Evolutionary conservation across 2,113 vertebrate species (phyloP), one percentile per base, ranked within the genome.

Genomic region (Gopherus evgoodei): DNA sequence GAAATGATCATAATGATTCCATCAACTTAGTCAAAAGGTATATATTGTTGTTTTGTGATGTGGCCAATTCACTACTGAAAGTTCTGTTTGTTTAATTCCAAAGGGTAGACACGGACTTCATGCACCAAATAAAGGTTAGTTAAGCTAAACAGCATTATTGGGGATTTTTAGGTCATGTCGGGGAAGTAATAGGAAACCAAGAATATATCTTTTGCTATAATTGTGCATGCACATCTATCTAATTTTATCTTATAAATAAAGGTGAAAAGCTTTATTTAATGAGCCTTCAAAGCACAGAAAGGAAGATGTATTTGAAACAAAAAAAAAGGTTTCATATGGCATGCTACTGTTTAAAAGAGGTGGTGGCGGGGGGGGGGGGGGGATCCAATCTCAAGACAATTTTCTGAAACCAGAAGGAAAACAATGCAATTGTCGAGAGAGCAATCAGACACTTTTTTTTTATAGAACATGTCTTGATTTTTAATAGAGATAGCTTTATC

Each of bases 311-410:
- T 94, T 97, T 97, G 69, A 97, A 96, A 97, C 44, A 94, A 93
- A 90, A 96, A 97, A 91, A 82, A 93, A 79, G 88, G 75, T 84
- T 97, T 96, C 90, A 56, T 95, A 82, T 86, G 96, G 85, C 87
- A 91, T 81, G 56, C 50, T 93, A 84, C 92, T 97, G 59, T 93
- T 96, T 57, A 92, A 80, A 27, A 11, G 50, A 91, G 47, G 86
- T 52, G 35, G 3, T 56, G 52, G 88, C 2, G 93, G 27, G 65
- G 19, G 85, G 80, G 88, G 93, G 27, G 65, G 19, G 85, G 80
- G 88, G 97, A 97, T 97, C 89, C 94, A 98, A 97, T 98, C 96
- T 96, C 94, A 95, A 95, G 57, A 93, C 93, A 97, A 95, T 93
- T 97, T 98, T 97, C 96, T 97, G 84, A 97, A 97, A 90, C 57